Evolutionary conservation across 1,140 invertebrate genomes (phyloP).

Genomic region (Bradynema listronoti): DNA sequence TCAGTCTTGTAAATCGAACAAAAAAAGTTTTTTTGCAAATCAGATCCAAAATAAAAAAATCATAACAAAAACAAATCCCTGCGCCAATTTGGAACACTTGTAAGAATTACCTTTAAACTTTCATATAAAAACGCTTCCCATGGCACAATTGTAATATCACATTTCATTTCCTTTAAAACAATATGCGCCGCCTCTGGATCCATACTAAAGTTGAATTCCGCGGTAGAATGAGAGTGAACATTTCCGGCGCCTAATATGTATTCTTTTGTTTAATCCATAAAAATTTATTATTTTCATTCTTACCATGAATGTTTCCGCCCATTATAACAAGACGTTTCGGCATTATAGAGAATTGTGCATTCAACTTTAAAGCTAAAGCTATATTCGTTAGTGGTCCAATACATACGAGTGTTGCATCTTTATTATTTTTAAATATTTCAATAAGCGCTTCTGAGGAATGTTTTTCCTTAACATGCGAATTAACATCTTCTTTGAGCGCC

Average conservation of each 20-base stretch:
- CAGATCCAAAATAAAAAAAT: constrained; percentile 9
- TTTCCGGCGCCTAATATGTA: constrained; percentile 60
- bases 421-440: constrained; percentile 61
- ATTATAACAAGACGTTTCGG: constrained; percentile 69
- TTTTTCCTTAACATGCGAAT: constrained; percentile 5
- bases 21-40: not conserved
- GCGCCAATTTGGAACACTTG: no score
- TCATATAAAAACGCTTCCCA: constrained; percentile 18
- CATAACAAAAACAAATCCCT: no score
- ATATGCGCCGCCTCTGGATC: constrained; percentile 22
- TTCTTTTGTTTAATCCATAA: not conserved
- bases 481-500: constrained; percentile 14
- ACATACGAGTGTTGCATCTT: constrained; percentile 64
- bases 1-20: not conserved
- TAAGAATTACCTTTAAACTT: constrained; percentile 15
- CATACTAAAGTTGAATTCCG: constrained; percentile 71
- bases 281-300: not conserved
- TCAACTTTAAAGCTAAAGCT: constrained; percentile 67
- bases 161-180: constrained; percentile 24
- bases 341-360: constrained; percentile 64
- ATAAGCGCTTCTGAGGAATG: constrained; percentile 38
- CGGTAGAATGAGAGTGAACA: constrained; percentile 67
- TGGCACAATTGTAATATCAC: constrained; percentile 20
- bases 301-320: constrained; percentile 70
- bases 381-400: constrained; percentile 72